Percentiles rank a stretch among this genome's conserved stretches.
phyloP scores from a whole-genome alignment of 2,888 invertebrate species.

The Trissolcus brochymenae region DNA sequence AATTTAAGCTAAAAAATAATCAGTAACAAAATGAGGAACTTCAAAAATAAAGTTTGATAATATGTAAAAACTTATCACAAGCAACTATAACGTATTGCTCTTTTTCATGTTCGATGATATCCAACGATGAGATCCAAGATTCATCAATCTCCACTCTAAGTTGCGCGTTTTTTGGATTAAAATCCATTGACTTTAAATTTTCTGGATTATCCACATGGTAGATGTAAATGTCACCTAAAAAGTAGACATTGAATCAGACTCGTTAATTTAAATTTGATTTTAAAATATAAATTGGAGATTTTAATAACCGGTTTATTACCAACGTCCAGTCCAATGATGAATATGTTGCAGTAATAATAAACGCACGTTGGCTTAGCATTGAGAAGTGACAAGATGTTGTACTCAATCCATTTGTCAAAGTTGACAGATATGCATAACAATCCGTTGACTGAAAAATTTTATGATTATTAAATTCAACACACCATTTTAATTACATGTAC shows the following conservation, averaged over 20 bases:
- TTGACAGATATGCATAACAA: slow-evolving; percentile 64
- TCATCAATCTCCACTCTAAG: slow-evolving; percentile 58
- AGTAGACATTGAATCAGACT: too few relatives aligned
- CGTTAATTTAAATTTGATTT: too few relatives aligned
- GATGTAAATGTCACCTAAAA: slow-evolving; percentile 64
- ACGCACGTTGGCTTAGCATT: slow-evolving; percentile 62
- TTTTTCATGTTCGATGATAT: slow-evolving; percentile 60
- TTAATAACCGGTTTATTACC: slow-evolving; percentile 54
- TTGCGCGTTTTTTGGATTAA: slow-evolving; percentile 56
- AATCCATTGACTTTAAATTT: slow-evolving; percentile 60
- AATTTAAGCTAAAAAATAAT: background rate
- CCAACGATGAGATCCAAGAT: slow-evolving; percentile 63
- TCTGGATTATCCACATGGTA: slow-evolving; percentile 59
- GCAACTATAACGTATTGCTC: slow-evolving; percentile 63
- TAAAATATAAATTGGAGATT: too few relatives aligned
- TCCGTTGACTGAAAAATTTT: slow-evolving; percentile 64
- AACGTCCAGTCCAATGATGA: slow-evolving; percentile 65
- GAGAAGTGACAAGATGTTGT: slow-evolving; percentile 61
- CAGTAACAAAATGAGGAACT: background rate
- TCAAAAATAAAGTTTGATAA: slow-evolving; percentile 56
- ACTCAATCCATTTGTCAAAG: slow-evolving; percentile 61
- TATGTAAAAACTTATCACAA: slow-evolving; percentile 57
- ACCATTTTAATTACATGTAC: background rate
- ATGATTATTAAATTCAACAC: slow-evolving; percentile 1
- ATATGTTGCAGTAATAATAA: slow-evolving; percentile 61